Evolutionary conservation across 2,113 vertebrate genomes (phyloP).

Genomic region (Lagopus leucura): DNA sequence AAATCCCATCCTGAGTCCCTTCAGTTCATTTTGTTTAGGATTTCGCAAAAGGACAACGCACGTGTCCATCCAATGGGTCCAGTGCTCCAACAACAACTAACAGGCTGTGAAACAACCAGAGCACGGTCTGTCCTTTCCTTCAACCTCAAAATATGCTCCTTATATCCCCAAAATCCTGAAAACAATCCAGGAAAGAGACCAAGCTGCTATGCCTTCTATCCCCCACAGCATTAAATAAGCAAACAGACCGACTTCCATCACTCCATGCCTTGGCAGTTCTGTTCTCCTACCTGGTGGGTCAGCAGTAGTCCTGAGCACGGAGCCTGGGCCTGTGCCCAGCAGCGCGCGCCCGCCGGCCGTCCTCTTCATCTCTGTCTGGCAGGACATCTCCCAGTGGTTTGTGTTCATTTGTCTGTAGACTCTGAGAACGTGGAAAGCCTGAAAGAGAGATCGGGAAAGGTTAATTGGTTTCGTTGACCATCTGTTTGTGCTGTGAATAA

Average conservation of each 20-base stretch:
- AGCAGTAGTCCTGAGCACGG: not conserved
- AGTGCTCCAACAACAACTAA: not conserved
- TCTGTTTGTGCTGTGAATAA: slow-evolving; percentile 81
- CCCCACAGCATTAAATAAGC: not conserved
- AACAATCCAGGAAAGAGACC: not conserved
- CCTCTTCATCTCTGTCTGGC: slow-evolving; percentile 73
- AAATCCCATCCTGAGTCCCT: not conserved
- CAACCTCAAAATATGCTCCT: not conserved
- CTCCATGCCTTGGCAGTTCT: not conserved
- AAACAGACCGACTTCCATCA: not conserved
- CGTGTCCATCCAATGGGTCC: not conserved
- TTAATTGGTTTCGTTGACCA: slow-evolving; percentile 88
- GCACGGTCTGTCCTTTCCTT: not conserved
- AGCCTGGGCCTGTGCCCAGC: not conserved
- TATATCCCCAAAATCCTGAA: not conserved
- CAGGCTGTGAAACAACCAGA: not conserved
- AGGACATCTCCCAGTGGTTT: slow-evolving; percentile 66
- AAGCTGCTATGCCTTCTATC: not conserved
- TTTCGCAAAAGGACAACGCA: not conserved
- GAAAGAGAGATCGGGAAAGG: slow-evolving; percentile 78
- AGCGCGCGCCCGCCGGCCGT: not conserved
- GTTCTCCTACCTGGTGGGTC: not conserved
- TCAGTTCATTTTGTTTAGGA: accelerated
- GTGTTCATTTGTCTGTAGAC: slow-evolving; percentile 69
- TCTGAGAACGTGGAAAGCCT: slow-evolving; percentile 63